phyloP scores from a whole-genome alignment of 2,797 vertebrate genomes.

The Tinamus major region DNA sequence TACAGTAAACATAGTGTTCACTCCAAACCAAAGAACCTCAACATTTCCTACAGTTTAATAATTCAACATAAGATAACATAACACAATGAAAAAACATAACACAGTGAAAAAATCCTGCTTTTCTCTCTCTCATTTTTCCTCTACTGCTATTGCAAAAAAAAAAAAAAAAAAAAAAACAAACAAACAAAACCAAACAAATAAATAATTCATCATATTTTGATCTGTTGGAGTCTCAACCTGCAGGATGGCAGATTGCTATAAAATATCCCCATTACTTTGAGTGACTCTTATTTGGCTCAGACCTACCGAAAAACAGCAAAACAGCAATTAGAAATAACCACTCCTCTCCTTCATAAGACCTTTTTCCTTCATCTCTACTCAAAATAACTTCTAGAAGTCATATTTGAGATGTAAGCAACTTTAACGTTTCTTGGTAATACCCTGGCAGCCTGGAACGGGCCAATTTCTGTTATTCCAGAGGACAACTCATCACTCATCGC shows the following conservation, averaged over 20 bases:
- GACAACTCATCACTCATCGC: background rate
- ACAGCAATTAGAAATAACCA: background rate
- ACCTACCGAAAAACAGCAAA: background rate
- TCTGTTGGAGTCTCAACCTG: background rate
- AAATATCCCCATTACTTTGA: background rate
- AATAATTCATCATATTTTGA: background rate
- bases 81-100: too few species aligned
- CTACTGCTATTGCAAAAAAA: background rate
- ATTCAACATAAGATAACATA: background rate
- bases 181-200: too few species aligned
- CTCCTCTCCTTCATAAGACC: background rate
- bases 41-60: background rate
- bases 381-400: background rate
- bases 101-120: background rate
- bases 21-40: background rate
- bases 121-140: background rate
- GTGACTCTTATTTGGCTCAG: background rate
- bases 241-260: background rate
- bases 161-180: too few species aligned
- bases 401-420: background rate
- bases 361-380: background rate
- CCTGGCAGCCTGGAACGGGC: background rate
- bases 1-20: background rate
- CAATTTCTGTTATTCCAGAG: background rate
- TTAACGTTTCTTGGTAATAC: background rate